Evolutionary conservation across 2,888 invertebrate genomes (phyloP), one percentile per base, ranked within the genome.

Genomic region (Orgyia antiqua): DNA sequence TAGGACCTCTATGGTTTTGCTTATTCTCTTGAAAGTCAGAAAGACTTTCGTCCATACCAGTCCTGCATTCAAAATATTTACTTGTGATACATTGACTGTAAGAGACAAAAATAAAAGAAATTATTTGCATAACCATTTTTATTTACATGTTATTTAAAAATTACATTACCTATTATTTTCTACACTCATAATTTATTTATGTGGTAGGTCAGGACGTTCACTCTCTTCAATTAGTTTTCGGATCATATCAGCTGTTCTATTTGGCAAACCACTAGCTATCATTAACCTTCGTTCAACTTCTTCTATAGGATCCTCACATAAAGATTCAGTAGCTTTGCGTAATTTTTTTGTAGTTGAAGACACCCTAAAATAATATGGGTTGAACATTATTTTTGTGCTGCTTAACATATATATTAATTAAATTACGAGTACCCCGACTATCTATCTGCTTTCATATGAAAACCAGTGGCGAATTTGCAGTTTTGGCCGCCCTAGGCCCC

Each of bases 11-110:
- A 24, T 36, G 49, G 33, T 31, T 58, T 38, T 59, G 59, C 46
- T 76, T 83, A 30, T 67, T 66, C 37, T 76, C 74, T 45, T 75
- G 56, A 50, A 83, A 83, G 31, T 82, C 80, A 4, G 65, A 56
- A 21, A 77, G 58, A 47, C 84, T 87, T 12, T 82, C 83, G 50
- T 87, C 86, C 75, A 77, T 77, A 58, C 38, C 71, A 67, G 39
- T 33, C 13, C 32, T 59, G 21, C 36, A 36, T 11, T 49, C 33
- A 44, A 84, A 87, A 53, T 79, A 86, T 62, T 79, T 75, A 54
- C 84, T 84, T 35, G 44, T 56, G 11, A 79, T 61, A 39, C 24
- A 33, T 42, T 51, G 55, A 33, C 55, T 54, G 58, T 27, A 33
- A 53, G 13, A 37, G 25, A 35, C n/a, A n/a, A n/a, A 70, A 80